Base-by-base conservation (phyloP, 2,888 invertebrate species). In the Emesis furor region DNA sequence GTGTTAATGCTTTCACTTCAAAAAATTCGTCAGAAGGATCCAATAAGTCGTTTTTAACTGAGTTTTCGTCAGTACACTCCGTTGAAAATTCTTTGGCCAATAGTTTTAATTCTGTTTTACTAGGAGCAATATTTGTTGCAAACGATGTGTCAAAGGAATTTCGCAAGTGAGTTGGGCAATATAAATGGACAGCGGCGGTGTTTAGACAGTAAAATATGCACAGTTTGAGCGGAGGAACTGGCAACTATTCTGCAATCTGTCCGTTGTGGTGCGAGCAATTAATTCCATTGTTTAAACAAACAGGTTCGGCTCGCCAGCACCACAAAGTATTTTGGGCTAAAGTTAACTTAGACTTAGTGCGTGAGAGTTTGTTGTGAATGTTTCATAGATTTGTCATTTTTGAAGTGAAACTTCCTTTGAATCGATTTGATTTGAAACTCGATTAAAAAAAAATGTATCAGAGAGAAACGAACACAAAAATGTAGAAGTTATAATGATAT, bases 91-190 rank as follows among this genome's bases (percentile, higher is more conserved):
- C 98, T 92, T 97, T 98, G 88, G 98, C 98, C 30, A 99, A 92
- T 59, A 98, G 94, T 92, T 98, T 98, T 10, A 99, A 95, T 93
- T 99, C 99, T 1, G 98, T 98, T 94, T 98, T 98, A 3, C 98
- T 98, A 0, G 98, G 98, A 74, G 97, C 96, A 77, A 98, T 97
- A 91, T 98, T 98, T 79, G 96, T 97, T 35, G 67, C 67, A 67
- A 67, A 67, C 12, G 67, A 67, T 35, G 67, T 67, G n/a, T 67
- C 67, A 67, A 67, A 67, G 0, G 67, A n/a, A 81, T 83, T 81
- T 67, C n/a, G 51, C 75, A 76, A 79, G 79, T 78, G 67, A 65
- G 42, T 73, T 68, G 62, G 62, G 62, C 62, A 30, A 62, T 82
- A 85, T 79, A 85, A 85, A 84, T 85, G 83, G 85, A 78, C 81